phyloP scores from a whole-genome alignment of 2,113 vertebrate genomes.

The Chascanopsetta lugubris region DNA sequence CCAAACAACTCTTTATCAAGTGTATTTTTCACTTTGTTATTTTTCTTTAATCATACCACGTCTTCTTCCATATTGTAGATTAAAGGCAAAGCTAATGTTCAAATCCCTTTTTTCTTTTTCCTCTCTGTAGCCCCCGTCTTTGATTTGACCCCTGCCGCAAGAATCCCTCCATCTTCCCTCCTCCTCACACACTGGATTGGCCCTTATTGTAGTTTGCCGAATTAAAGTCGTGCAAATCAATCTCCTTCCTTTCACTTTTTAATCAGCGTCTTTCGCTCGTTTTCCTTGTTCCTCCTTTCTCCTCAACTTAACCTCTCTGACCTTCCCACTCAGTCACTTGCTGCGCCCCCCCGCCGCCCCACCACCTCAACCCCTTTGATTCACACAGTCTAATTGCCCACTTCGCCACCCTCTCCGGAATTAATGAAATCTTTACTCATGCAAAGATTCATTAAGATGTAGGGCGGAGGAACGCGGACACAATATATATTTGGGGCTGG shows the following conservation, averaged over 20 bases:
- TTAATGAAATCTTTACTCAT: constrained; percentile 63
- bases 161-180: constrained; percentile 23
- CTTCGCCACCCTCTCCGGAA: constrained; percentile 52
- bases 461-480: constrained; percentile 20
- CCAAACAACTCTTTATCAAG: too few relatives aligned
- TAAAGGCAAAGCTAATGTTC: constrained; percentile 22
- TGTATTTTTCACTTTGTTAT: too few relatives aligned
- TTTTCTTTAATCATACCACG: neutral
- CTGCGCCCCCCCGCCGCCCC: constrained; percentile 18
- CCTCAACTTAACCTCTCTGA: neutral
- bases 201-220: constrained; percentile 40
- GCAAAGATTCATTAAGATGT: constrained; percentile 46
- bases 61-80: neutral
- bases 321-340: constrained; percentile 56
- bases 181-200: constrained; percentile 46
- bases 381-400: constrained; percentile 67
- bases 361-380: constrained; percentile 35
- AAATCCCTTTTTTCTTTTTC: constrained; percentile 3
- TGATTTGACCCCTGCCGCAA: constrained; percentile 3
- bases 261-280: constrained; percentile 46
- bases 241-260: constrained; percentile 55
- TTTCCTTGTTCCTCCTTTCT: constrained; percentile 55
- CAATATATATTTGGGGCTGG: constrained; percentile 25
- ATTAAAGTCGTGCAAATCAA: constrained; percentile 38
- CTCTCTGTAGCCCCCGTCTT: neutral